phyloP scores from a whole-genome alignment of 2,797 vertebrate genomes.

The Acanthurus leucopareius region DNA sequence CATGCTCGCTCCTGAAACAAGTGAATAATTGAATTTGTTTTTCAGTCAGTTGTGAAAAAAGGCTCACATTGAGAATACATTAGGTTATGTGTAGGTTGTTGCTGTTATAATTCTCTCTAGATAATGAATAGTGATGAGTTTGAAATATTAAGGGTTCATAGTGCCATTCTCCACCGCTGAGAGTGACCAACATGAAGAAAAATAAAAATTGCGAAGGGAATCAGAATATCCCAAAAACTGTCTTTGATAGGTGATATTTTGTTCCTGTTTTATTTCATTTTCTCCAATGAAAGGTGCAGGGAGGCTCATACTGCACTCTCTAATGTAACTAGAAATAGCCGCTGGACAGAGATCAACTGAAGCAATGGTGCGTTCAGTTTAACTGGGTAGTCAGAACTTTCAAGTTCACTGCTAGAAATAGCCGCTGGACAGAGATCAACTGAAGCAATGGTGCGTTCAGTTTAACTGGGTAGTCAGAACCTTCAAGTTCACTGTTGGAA shows the following conservation, averaged over 20 bases:
- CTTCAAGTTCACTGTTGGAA: too few relatives aligned
- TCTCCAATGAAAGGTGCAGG: not conserved
- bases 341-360: not conserved
- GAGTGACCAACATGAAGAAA: constrained; percentile 3
- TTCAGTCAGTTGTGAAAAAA: constrained; percentile 48
- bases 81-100: constrained; percentile 24
- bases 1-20: constrained; percentile 65
- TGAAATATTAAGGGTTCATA: constrained; percentile 7
- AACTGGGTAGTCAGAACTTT: too few relatives aligned
- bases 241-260: not conserved
- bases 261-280: constrained; percentile 1
- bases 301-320: not conserved
- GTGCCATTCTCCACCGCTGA: constrained; percentile 6
- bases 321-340: constrained; percentile 2
- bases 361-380: too few relatives aligned
- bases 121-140: constrained; percentile 12
- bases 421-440: not conserved
- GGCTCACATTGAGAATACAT: constrained; percentile 40
- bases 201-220: not conserved
- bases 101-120: constrained; percentile 23
- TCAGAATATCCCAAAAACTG: not conserved
- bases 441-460: not conserved
- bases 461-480: too few relatives aligned
- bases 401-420: not conserved
- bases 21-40: constrained; percentile 82